A percentile compares a stretch with the other conserved stretches of the same genome.
phyloP scores from a whole-genome alignment of 2,888 invertebrate species.

The Temnothorax ravouxi region DNA sequence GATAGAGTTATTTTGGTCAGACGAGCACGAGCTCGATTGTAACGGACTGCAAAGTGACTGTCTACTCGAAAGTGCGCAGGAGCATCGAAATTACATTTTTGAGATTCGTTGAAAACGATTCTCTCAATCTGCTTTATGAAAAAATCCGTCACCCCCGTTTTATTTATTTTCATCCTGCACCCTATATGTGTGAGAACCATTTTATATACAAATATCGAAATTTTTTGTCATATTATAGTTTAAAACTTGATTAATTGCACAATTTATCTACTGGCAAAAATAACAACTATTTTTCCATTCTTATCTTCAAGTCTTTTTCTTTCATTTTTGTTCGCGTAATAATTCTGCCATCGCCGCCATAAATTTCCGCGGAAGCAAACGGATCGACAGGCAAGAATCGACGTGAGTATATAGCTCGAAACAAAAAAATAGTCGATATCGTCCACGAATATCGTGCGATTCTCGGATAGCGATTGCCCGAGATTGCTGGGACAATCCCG shows the following conservation, averaged over 20 bases:
- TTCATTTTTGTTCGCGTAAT: neutral
- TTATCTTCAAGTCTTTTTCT: neutral
- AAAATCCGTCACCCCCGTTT: neutral
- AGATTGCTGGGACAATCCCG: slow-evolving; percentile 24
- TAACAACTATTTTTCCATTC: neutral
- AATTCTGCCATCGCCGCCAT: neutral
- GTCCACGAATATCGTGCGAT: neutral
- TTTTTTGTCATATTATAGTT: neutral
- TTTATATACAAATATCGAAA: neutral
- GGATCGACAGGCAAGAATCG: slow-evolving; percentile 7
- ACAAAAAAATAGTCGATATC: slow-evolving; percentile 20
- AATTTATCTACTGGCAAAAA: too few relatives aligned
- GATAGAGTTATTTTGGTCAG: slow-evolving; percentile 75
- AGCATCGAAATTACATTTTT: slow-evolving; percentile 8
- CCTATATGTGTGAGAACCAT: neutral
- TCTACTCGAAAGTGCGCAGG: slow-evolving; percentile 2
- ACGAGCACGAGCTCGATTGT: slow-evolving; percentile 61
- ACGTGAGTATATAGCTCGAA: neutral
- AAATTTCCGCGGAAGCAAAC: neutral
- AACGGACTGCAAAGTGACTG: slow-evolving; percentile 14
- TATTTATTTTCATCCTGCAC: neutral
- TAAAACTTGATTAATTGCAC: neutral
- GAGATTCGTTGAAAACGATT: neutral
- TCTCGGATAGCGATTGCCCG: slow-evolving; percentile 23
- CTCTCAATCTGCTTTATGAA: neutral